Evolutionary conservation across 2,113 vertebrate species (phyloP).

Genomic region (Syngnathus typhle): DNA sequence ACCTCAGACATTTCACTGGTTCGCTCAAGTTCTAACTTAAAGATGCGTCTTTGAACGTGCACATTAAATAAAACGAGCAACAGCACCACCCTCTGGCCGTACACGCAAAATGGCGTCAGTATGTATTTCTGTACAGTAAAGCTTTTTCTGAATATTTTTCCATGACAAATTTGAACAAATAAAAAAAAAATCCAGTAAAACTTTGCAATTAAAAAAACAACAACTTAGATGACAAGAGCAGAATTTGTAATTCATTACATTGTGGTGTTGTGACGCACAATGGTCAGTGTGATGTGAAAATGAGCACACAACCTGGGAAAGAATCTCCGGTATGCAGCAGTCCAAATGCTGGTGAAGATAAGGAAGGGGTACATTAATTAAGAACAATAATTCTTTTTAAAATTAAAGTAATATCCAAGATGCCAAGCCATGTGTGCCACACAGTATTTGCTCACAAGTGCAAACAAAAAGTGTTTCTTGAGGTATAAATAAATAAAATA

Average conservation of each 20-base stretch:
- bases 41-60: neutral
- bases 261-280: neutral
- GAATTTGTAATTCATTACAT: neutral
- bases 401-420: neutral
- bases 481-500: conserved; percentile 34
- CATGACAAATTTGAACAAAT: no score
- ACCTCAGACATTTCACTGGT: neutral
- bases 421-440: conserved; percentile 15
- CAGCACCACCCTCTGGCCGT: neutral
- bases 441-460: conserved; percentile 12
- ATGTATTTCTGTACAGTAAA: no score
- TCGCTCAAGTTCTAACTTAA: neutral
- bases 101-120: neutral
- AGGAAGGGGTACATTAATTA: neutral
- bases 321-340: neutral
- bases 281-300: neutral
- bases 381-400: neutral
- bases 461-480: conserved; percentile 27
- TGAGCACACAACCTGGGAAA: neutral
- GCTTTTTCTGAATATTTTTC: no score
- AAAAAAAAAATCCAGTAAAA: neutral
- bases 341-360: neutral
- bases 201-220: neutral
- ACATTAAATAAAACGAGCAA: neutral
- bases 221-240: neutral